A percentile compares a stretch with the other conserved stretches of the same genome.
Evolutionary conservation across 2,888 invertebrate species (phyloP).

Genomic region (Cerastis rubricosa): DNA sequence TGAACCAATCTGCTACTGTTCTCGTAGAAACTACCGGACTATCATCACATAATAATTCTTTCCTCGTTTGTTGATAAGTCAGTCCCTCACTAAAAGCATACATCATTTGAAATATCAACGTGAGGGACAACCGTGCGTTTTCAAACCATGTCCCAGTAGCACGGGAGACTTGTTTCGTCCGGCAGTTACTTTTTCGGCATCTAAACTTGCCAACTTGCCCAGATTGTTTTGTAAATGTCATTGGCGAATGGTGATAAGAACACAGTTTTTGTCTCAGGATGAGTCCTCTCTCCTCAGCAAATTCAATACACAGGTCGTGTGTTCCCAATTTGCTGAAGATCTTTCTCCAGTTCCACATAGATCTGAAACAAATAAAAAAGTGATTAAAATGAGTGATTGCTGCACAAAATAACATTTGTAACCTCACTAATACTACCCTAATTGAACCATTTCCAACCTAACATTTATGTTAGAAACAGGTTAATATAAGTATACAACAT

Average conservation of each 20-base stretch:
- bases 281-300: slow-evolving; percentile 23
- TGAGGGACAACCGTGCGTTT: not conserved
- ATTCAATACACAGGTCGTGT: not conserved
- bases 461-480: too few species aligned
- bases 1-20: not conserved
- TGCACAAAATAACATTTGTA: not conserved
- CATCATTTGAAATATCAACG: not conserved
- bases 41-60: not conserved
- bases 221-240: not conserved
- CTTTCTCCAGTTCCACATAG: slow-evolving; percentile 29
- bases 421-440: too few species aligned
- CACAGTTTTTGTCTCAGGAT: not conserved
- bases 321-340: not conserved
- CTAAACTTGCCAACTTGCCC: slow-evolving; percentile 11
- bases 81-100: slow-evolving; percentile 7
- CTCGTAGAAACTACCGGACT: not conserved
- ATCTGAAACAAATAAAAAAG: slow-evolving; percentile 1
- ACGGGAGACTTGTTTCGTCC: not conserved
- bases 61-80: not conserved
- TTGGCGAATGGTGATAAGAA: not conserved
- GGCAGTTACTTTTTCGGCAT: slow-evolving; percentile 9
- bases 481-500: too few species aligned
- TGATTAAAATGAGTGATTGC: not conserved
- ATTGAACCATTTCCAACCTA: too few species aligned
- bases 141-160: slow-evolving; percentile 12